Conservation (phyloP, 1,140 invertebrate species). For the Ctenoplectra terminalis region DNA sequence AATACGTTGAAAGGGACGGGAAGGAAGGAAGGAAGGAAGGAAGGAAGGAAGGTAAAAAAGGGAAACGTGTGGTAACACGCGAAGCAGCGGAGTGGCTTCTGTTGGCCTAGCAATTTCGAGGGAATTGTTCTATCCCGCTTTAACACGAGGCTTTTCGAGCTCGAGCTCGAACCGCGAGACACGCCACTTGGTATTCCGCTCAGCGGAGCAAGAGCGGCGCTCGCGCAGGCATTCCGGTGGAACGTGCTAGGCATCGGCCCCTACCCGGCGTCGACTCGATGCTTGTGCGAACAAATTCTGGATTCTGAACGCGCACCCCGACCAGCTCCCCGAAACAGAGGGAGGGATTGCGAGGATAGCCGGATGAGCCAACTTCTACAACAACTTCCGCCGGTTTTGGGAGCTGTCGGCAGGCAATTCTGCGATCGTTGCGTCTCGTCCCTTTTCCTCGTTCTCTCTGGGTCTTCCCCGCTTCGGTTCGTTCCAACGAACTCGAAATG, state of each 20-base stretch:
- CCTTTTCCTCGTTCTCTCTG: no score
- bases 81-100: background rate
- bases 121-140: conserved; percentile 4
- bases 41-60: background rate
- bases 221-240: conserved; percentile 69
- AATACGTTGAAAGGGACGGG: background rate
- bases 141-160: background rate
- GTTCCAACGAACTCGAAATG: background rate
- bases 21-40: background rate
- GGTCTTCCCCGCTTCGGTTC: no score
- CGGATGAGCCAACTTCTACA: conserved; percentile 44
- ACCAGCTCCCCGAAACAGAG: conserved; percentile 27
- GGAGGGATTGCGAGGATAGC: conserved; percentile 35
- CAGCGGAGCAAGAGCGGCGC: conserved; percentile 39
- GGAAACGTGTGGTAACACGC: no score
- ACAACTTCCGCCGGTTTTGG: conserved; percentile 30
- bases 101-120: conserved; percentile 12
- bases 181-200: conserved; percentile 63
- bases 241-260: conserved; percentile 62
- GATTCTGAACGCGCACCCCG: conserved; percentile 59
- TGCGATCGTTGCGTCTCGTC: no score
- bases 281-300: conserved; percentile 64
- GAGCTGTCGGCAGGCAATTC: background rate
- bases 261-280: background rate
- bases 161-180: conserved; percentile 3